These are phyloP conservation scores for Prochilodus magdalenae DNA, from an alignment of 2,113 vertebrate species.

Conservation along the genomic window DNA sequence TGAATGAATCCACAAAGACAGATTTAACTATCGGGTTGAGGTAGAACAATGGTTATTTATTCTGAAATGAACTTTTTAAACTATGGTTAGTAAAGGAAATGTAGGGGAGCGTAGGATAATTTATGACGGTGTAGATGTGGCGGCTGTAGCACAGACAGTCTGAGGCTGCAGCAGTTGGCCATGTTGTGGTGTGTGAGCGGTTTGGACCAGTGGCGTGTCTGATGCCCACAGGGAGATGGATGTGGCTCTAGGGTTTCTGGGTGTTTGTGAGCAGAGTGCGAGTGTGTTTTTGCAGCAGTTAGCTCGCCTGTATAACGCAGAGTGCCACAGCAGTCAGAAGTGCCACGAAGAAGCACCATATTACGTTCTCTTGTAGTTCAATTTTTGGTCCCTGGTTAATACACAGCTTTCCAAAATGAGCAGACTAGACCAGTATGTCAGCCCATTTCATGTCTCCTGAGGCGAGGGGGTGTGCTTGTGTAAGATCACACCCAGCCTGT, in stretches of 20 bases:
- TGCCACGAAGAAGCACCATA: slow-evolving; percentile 1
- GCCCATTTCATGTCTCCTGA: slow-evolving; percentile 19
- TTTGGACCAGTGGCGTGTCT: neutral
- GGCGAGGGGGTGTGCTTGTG: neutral
- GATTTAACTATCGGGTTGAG: too few species aligned
- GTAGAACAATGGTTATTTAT: too few species aligned
- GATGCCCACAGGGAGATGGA: neutral
- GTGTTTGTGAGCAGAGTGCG: neutral
- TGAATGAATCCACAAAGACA: too few species aligned
- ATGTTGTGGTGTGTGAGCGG: neutral
- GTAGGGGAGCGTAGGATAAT: neutral
- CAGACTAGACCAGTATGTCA: slow-evolving; percentile 25
- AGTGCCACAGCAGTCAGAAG: neutral
- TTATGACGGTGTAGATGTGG: neutral
- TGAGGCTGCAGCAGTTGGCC: neutral
- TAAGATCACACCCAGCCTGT: neutral
- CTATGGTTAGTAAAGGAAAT: too few species aligned
- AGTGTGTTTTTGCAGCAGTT: neutral
- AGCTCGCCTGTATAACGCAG: neutral
- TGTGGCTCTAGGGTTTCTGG: neutral
- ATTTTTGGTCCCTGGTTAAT: slow-evolving; percentile 7
- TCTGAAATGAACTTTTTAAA: too few species aligned
- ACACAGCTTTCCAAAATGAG: slow-evolving; percentile 14
- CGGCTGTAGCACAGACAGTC: neutral
- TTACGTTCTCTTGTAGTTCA: slow-evolving; percentile 26